phyloP scores from a whole-genome alignment of 2,888 invertebrate species.

The Chloromyia formosa region DNA sequence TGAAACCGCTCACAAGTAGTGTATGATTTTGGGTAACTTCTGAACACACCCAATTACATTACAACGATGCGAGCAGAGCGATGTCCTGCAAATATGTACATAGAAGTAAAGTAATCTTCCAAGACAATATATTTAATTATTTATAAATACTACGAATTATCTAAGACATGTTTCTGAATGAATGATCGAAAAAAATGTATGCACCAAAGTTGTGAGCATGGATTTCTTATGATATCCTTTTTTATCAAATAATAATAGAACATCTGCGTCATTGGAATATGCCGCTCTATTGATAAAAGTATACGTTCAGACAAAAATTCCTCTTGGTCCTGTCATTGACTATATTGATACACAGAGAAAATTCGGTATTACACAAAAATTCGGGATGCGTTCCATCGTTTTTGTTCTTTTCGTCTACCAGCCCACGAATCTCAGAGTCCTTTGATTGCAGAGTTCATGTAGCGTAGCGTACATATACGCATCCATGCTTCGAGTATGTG shows the following conservation, averaged over 20 bases:
- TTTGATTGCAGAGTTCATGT: background rate
- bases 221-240: background rate
- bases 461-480: background rate
- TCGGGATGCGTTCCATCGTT: background rate
- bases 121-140: too few relatives aligned
- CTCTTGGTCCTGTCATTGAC: conserved; percentile 18
- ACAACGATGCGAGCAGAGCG: too few relatives aligned
- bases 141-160: too few relatives aligned
- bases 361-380: conserved; percentile 10
- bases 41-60: too few relatives aligned
- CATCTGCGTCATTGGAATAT: conserved; percentile 24
- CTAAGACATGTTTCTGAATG: too few relatives aligned
- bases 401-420: background rate
- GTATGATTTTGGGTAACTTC: too few relatives aligned
- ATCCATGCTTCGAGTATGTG: background rate
- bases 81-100: too few relatives aligned
- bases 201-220: too few relatives aligned
- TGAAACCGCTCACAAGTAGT: too few relatives aligned
- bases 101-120: too few relatives aligned
- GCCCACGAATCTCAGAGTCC: conserved; percentile 22
- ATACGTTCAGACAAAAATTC: conserved; percentile 9
- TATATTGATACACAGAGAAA: conserved; percentile 22
- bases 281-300: background rate
- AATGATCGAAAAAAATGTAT: too few relatives aligned
- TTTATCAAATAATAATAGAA: background rate